Evolutionary conservation across 2,113 vertebrate species (phyloP), one percentile per base, ranked within the genome.

Genomic region (Dascyllus trimaculatus): DNA sequence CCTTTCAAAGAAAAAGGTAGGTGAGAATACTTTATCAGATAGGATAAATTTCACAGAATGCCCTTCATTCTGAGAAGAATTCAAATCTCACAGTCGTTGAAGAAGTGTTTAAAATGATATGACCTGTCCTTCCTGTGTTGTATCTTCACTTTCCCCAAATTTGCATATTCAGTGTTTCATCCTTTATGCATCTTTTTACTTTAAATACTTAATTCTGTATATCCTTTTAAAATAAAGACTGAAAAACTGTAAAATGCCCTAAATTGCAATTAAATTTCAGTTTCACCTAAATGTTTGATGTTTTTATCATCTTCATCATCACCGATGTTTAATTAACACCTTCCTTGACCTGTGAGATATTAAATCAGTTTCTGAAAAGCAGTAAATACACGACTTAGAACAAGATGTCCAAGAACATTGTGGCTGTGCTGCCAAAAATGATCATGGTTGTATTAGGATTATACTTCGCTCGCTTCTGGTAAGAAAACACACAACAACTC

Each of bases 41-140:
- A 24, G 46, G 29, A 65, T 57, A 45, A 53, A 70, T 81, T 26
- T 51, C 21, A 56, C 25, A 48, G 35, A 62, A 66, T 52, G 4
- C 17, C 51, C 21, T 61, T 83, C 56, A 57, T 17, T 61, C 53
- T 69, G 45, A 71, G 61, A 62, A 61, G 22, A 87, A 82, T 78
- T 82, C 71, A 32, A 60, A 49, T 80, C 14, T 63, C 53, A 65
- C 73, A 56, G 24, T 58, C 45, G n/a, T 35, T 60, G 19, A 65
- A 80, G 80, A 69, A 71, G 53, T 72, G 69, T 82, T 86, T 69
- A 75, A 75, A n/a, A n/a, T n/a, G n/a, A n/a, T n/a, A 13, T 15
- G 15, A 15, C 11, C 13, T 43, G 40, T 13, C 8, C 14, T 43
- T 13, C 13, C 48, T 19, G 48, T 49, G 48, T n/a, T 49, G 48